Evolutionary conservation across 2,888 invertebrate genomes (phyloP).

Genomic region (Lydus trimaculatus): DNA sequence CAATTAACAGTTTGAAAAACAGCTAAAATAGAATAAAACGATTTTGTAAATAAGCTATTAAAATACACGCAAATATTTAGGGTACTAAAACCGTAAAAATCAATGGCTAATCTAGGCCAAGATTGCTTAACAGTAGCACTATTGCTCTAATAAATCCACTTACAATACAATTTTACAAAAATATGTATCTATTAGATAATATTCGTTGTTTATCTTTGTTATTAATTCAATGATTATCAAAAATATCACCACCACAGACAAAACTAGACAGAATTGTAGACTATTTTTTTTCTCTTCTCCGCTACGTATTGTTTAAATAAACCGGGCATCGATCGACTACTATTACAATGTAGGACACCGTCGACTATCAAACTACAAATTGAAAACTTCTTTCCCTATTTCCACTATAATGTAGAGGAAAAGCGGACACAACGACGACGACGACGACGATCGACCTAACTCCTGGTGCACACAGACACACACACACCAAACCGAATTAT

Average conservation of each 20-base stretch:
- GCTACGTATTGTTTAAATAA: slow-evolving; percentile 31
- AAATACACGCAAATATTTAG: background rate
- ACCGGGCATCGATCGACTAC: slow-evolving; percentile 40
- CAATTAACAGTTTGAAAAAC: background rate
- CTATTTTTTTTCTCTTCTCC: slow-evolving; percentile 37
- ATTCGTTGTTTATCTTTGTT: background rate
- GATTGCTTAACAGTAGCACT: background rate
- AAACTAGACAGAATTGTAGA: slow-evolving; percentile 26
- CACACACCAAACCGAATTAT: background rate
- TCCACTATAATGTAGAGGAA: background rate
- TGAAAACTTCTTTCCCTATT: background rate
- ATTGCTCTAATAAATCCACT: background rate
- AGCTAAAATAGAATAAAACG: background rate
- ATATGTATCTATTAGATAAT: background rate
- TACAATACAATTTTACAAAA: background rate
- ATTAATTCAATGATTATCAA: background rate
- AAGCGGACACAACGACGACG: background rate
- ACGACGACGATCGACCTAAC: background rate
- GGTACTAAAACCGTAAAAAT: background rate
- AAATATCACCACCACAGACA: background rate
- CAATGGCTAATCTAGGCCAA: background rate
- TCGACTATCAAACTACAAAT: slow-evolving; percentile 33
- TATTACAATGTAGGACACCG: background rate
- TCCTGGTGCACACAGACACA: slow-evolving; percentile 1
- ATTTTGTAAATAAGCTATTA: background rate